These are phyloP conservation scores for Toxotes chatareus DNA, from an alignment of 2,113 vertebrate species.

Conservation along the genomic window DNA sequence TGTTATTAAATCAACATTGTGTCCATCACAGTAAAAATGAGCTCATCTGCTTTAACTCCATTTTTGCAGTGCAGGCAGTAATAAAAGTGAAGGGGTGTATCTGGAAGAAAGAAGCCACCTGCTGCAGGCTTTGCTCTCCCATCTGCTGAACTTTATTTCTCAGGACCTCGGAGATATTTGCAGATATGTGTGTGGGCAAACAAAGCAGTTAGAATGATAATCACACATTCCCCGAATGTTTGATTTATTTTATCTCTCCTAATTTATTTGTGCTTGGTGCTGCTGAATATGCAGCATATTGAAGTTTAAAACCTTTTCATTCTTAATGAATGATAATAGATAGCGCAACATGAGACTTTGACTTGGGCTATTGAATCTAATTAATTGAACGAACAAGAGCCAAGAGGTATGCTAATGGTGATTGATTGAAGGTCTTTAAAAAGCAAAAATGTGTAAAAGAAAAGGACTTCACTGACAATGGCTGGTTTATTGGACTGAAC, in stretches of 20 bases:
- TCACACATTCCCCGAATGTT: constrained; percentile 69
- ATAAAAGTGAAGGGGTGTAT: constrained; percentile 11
- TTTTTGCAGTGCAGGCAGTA: constrained; percentile 22
- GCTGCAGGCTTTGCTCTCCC: constrained; percentile 36
- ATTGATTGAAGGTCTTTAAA: constrained; percentile 71
- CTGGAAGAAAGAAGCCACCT: constrained; percentile 1
- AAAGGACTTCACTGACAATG: constrained; percentile 40
- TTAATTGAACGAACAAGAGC: constrained; percentile 69
- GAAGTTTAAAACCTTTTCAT: constrained; percentile 63
- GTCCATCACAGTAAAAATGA: constrained; percentile 2
- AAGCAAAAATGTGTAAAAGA: constrained; percentile 44
- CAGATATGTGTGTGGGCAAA: constrained; percentile 48
- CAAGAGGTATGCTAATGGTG: constrained; percentile 73
- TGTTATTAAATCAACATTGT: neutral
- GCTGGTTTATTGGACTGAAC: constrained; percentile 41
- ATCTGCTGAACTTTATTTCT: constrained; percentile 64
- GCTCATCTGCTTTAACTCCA: neutral
- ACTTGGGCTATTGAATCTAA: constrained; percentile 73
- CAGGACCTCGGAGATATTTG: constrained; percentile 54
- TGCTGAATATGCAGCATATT: constrained; percentile 62
- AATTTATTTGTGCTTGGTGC: constrained; percentile 53
- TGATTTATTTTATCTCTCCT: constrained; percentile 59
- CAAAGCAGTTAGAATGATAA: constrained; percentile 63
- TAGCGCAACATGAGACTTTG: constrained; percentile 72
- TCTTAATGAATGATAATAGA: constrained; percentile 74